Percentiles rank a stretch among this genome's conserved stretches.
Conservation (phyloP, 2,797 vertebrate genomes). For the Cossypha caffra region DNA sequence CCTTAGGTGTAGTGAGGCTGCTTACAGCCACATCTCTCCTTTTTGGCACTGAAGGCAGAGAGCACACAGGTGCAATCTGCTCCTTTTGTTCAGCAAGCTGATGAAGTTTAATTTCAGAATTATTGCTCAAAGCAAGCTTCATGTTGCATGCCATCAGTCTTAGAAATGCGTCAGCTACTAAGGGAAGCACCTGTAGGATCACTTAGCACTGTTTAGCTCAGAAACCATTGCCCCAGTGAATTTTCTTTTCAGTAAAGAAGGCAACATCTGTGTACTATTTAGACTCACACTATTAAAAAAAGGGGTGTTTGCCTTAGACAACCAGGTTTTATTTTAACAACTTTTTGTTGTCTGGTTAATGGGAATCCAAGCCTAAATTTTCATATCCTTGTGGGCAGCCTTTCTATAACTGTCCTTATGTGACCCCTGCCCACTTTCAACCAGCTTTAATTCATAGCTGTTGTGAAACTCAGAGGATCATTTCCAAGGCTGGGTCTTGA, state of each 20-base stretch:
- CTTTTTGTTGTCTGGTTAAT: neutral
- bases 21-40: neutral
- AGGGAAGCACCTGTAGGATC: neutral
- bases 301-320: neutral
- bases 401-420: neutral
- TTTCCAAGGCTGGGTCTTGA: neutral
- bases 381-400: neutral
- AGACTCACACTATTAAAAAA: neutral
- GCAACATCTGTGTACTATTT: neutral
- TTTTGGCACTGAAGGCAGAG: neutral
- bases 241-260: neutral
- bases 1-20: neutral
- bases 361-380: neutral
- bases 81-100: neutral
- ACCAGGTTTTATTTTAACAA: neutral
- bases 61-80: rapidly evolving
- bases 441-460: neutral
- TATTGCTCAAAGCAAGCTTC: neutral
- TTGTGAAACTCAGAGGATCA: neutral
- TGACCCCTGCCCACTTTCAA: neutral
- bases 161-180: neutral
- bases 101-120: neutral
- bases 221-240: neutral
- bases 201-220: neutral
- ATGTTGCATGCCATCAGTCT: neutral